Conservation (phyloP, 2,113 vertebrate genomes). For the Spizaetus ornatus region DNA sequence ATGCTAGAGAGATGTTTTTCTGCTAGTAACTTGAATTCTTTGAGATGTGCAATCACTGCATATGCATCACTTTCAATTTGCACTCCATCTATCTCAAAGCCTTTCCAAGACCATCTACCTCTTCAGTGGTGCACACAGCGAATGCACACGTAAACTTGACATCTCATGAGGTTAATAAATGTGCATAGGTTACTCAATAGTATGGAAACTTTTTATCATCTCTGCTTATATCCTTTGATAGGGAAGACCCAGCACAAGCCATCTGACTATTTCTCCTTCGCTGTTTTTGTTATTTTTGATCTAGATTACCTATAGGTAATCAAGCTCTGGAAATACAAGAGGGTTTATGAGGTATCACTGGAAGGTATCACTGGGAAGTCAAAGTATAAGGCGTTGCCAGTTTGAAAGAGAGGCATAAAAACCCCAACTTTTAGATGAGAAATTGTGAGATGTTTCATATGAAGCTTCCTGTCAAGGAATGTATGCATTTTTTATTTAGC, state of each 20-base stretch:
- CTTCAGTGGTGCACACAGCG: not conserved
- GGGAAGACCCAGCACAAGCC: not conserved
- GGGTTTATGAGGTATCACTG: not conserved
- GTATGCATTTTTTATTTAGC: not conserved
- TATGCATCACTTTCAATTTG: not conserved
- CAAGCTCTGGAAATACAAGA: not conserved
- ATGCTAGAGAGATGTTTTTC: not conserved
- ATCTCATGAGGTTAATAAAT: not conserved
- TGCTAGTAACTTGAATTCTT: not conserved
- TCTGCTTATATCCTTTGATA: not conserved
- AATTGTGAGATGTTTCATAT: not conserved
- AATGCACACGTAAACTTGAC: not conserved
- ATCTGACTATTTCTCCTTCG: not conserved
- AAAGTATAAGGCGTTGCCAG: not conserved
- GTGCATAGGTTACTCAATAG: not conserved
- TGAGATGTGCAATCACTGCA: not conserved
- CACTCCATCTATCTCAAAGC: not conserved
- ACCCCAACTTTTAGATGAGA: not conserved
- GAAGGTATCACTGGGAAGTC: not conserved
- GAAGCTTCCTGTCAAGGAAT: not conserved
- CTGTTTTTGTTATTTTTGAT: not conserved
- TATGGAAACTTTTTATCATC: not conserved
- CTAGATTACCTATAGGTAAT: not conserved
- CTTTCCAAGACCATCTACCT: not conserved
- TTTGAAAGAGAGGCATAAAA: not conserved